A percentile compares a stretch with the other conserved stretches of the same genome.
phyloP scores from a whole-genome alignment of 2,797 vertebrate genomes.

The Pygocentrus nattereri region DNA sequence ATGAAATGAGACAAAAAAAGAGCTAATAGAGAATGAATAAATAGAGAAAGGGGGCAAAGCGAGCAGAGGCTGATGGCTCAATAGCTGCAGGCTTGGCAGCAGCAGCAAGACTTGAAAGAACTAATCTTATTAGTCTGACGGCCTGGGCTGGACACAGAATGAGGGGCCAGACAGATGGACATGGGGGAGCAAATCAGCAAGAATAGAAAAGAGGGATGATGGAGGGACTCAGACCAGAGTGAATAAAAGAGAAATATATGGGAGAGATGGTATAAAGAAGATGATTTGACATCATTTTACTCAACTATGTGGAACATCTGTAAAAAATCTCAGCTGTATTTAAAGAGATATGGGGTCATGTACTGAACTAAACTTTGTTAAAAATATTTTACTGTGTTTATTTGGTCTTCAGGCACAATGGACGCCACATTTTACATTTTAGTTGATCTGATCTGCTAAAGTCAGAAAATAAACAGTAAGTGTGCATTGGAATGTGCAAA shows the following conservation, averaged over 20 bases:
- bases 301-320: too few species aligned
- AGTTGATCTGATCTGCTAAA: too few species aligned
- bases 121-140: slow-evolving; percentile 76
- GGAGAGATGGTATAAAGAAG: not conserved
- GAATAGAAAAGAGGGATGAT: slow-evolving; percentile 28
- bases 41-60: slow-evolving; percentile 36
- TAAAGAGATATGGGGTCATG: not conserved
- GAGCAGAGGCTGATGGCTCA: slow-evolving; percentile 52
- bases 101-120: slow-evolving; percentile 53
- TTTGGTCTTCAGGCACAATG: not conserved
- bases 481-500: too few species aligned
- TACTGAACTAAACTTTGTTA: not conserved
- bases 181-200: slow-evolving; percentile 41
- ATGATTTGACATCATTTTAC: not conserved
- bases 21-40: slow-evolving; percentile 30
- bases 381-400: not conserved
- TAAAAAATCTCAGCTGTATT: not conserved
- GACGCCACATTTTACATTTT: too few species aligned
- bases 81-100: slow-evolving; percentile 62
- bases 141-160: slow-evolving; percentile 70
- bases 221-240: not conserved
- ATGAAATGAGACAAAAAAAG: not conserved
- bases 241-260: not conserved
- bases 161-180: slow-evolving; percentile 70
- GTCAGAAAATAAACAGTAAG: too few species aligned